phyloP scores from a whole-genome alignment of 1,140 invertebrate genomes.

The Steinernema feltiae region DNA sequence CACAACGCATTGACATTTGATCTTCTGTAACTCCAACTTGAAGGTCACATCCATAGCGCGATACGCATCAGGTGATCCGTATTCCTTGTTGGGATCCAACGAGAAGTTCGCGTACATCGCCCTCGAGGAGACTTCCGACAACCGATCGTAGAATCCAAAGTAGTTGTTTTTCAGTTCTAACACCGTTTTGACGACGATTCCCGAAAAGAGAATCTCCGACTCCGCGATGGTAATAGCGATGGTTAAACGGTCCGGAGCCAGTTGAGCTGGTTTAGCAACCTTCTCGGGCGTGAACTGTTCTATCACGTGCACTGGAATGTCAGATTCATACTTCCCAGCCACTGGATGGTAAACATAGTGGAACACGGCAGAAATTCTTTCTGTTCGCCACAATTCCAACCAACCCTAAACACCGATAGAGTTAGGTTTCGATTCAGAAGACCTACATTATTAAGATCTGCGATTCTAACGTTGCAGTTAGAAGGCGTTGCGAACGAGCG shows the following conservation, averaged over 20 bases:
- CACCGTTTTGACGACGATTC: slow-evolving; percentile 44
- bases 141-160: slow-evolving; percentile 48
- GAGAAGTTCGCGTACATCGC: slow-evolving; percentile 1
- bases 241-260: slow-evolving; percentile 24
- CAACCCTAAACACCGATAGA: slow-evolving; percentile 30
- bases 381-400: slow-evolving; percentile 52
- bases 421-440: neutral
- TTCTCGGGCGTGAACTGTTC: slow-evolving; percentile 24
- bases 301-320: slow-evolving; percentile 37
- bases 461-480: slow-evolving; percentile 11
- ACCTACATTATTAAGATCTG: neutral
- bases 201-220: slow-evolving; percentile 43
- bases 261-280: slow-evolving; percentile 15
- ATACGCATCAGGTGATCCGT: slow-evolving; percentile 57
- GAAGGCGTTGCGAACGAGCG: slow-evolving; percentile 19
- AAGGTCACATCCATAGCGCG: slow-evolving; percentile 61
- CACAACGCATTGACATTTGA: slow-evolving; percentile 59
- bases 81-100: neutral
- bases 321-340: slow-evolving; percentile 30
- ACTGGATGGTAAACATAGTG: slow-evolving; percentile 49
- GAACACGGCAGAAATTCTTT: slow-evolving; percentile 39
- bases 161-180: slow-evolving; percentile 54
- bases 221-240: slow-evolving; percentile 39
- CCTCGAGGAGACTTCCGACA: slow-evolving; percentile 22
- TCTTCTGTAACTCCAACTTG: slow-evolving; percentile 60